phyloP scores from a whole-genome alignment of 2,113 vertebrate species.

The Hyaena hyaena region DNA sequence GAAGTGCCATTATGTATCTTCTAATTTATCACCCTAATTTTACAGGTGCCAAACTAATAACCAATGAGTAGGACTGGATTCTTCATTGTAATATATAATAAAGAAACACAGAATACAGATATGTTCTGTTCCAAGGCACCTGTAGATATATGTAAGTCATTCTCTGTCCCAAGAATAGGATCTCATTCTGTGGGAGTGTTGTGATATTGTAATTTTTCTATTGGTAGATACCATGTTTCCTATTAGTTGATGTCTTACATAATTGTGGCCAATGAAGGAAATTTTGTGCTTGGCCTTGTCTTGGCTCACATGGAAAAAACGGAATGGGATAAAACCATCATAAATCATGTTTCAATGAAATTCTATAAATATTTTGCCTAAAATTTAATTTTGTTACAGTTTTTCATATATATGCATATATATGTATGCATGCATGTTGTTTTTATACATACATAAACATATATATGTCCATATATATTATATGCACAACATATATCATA shows the following conservation, averaged over 20 bases:
- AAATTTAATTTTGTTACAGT: background rate
- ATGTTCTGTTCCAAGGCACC: background rate
- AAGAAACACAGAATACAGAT: background rate
- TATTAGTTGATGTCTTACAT: background rate
- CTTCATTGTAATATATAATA: background rate
- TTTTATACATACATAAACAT: background rate
- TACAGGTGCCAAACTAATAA: background rate
- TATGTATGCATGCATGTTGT: background rate
- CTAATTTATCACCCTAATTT: background rate
- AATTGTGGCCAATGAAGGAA: background rate
- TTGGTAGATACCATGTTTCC: background rate
- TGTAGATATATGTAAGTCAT: background rate
- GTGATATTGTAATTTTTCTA: background rate
- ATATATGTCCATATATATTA: background rate
- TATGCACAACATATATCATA: background rate
- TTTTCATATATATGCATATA: background rate
- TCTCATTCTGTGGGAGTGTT: background rate
- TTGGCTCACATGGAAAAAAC: background rate
- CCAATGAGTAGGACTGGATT: background rate
- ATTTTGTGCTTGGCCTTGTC: background rate
- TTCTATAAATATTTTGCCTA: background rate
- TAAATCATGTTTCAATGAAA: background rate
- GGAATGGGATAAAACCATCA: background rate
- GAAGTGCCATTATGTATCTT: background rate
- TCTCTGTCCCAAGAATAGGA: background rate